Base-by-base conservation (phyloP, 2,797 vertebrate species). In the Semotilus atromaculatus region DNA sequence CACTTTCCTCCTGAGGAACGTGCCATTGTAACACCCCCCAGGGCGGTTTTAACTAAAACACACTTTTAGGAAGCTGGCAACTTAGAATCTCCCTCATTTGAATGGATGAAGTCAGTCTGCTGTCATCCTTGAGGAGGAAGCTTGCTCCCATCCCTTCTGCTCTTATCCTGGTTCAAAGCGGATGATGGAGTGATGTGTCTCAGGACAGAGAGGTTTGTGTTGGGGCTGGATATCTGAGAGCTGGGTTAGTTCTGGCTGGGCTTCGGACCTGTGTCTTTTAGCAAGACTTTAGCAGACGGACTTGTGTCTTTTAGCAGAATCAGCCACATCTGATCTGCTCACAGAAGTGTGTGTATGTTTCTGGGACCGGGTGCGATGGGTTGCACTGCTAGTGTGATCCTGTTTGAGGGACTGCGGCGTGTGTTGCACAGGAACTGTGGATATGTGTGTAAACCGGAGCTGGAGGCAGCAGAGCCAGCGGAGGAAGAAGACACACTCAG, bases 401-500 rank as follows among this genome's bases (percentile, higher is more conserved):
- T 99, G 81, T 93, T 98, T 93, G 95, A 97, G 94, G 96, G 97
- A 88, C 95, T 99, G 90, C 95, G 96, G 84, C 96, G 95, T 64
- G 95, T 97, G 91, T 94, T 98, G 79, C 95, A 96, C 91, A 97
- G 97, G 91, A 98, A 97, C 94, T 99, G 97, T 94, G 95, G 95
- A 91, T 97, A 96, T 91, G 93, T 97, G 88, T 97, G 96, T 90
- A 97, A 98, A 89, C 96, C 96, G 87, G 94, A 94, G 89, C 92
- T 93, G 84, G 97, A 97, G 91, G 94, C 93, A 87, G 94, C 95
- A 88, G 94, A 92, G 91, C 88, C 93, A 90, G 94, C 96, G 90
- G 96, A 96, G 85, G 93, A 96, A 60, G 95, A 95, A 60, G 95
- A 96, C 90, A 93, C 88, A 51, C 91, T 94, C 86, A 96, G 95